Evolutionary conservation across 2,113 vertebrate genomes (phyloP).

Genomic region (Pedetes capensis): DNA sequence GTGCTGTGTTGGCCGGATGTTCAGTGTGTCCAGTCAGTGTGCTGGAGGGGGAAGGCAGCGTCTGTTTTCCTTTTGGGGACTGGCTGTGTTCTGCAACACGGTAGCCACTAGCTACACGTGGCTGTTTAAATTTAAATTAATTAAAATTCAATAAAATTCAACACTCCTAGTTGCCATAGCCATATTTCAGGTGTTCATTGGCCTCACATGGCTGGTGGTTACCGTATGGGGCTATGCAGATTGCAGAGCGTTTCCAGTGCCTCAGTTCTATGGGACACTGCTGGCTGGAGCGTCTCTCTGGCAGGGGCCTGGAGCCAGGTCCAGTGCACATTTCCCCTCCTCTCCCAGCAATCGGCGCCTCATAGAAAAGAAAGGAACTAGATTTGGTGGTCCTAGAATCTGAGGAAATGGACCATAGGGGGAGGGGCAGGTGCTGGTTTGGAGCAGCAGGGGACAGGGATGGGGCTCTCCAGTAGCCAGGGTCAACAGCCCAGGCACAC

Average conservation of each 20-base stretch:
- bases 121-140: conserved; percentile 15
- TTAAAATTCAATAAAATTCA: conserved; percentile 10
- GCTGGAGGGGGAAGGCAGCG: neutral
- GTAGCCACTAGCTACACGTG: neutral
- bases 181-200: neutral
- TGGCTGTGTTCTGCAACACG: neutral
- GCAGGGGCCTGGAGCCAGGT: neutral
- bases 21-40: neutral
- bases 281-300: neutral
- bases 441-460: neutral
- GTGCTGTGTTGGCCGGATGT: neutral
- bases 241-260: neutral
- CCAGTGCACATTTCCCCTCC: neutral
- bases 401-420: neutral
- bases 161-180: neutral
- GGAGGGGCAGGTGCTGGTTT: neutral
- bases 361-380: neutral
- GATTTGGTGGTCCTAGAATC: neutral
- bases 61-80: neutral
- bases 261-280: neutral
- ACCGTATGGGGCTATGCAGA: neutral
- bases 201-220: neutral
- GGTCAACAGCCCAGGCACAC: neutral
- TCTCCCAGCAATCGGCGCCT: neutral
- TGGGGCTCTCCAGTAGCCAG: neutral